phyloP scores from a whole-genome alignment of 2,797 vertebrate genomes.

The Picus viridis region DNA sequence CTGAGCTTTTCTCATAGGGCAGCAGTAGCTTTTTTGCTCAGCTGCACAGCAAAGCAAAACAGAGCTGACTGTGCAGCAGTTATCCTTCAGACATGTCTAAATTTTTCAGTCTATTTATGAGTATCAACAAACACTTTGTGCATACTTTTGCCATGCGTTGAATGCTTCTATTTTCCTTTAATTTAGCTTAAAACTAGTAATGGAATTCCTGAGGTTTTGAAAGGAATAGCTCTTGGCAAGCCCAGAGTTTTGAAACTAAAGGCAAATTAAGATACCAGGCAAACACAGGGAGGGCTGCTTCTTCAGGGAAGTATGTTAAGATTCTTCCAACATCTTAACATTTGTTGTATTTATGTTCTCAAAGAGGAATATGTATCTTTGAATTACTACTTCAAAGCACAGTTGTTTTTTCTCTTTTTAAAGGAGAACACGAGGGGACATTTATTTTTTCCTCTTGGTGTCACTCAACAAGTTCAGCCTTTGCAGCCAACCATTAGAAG shows the following conservation, averaged over 20 bases:
- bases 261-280: conserved; percentile 77
- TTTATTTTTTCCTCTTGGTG: background rate
- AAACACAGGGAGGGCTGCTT: conserved; percentile 70
- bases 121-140: conserved; percentile 78
- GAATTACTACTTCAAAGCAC: background rate
- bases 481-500: conserved; percentile 20
- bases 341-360: conserved; percentile 47
- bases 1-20: conserved; percentile 11
- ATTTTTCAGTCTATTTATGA: conserved; percentile 78
- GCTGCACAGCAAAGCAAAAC: conserved; percentile 32
- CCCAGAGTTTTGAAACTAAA: conserved; percentile 73
- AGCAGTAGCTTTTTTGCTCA: conserved; percentile 58
- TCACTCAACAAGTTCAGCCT: background rate
- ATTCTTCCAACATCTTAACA: conserved; percentile 59
- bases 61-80: conserved; percentile 53
- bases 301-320: conserved; percentile 63
- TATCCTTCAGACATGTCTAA: conserved; percentile 65
- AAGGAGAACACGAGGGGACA: background rate
- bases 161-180: conserved; percentile 78
- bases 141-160: conserved; percentile 71
- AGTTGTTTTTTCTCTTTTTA: background rate
- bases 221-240: conserved; percentile 78
- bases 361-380: background rate
- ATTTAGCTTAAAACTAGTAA: conserved; percentile 79
- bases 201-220: conserved; percentile 81